phyloP scores from a whole-genome alignment of 2,113 vertebrate genomes.

The Casuarius casuarius region DNA sequence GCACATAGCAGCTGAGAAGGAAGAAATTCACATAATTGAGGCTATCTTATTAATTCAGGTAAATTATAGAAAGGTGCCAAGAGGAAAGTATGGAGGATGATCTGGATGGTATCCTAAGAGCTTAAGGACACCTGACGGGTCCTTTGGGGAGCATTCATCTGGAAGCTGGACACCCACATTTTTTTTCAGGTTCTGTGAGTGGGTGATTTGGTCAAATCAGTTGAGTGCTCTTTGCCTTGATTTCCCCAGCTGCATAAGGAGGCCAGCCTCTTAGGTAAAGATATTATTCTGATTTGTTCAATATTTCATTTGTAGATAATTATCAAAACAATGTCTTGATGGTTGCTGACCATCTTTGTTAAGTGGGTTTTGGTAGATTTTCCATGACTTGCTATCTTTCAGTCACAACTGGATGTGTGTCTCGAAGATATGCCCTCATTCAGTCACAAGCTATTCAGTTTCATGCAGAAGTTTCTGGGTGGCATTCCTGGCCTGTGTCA shows the following conservation, averaged over 20 bases:
- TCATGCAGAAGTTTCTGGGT: background rate
- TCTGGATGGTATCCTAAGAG: background rate
- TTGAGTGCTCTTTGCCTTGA: background rate
- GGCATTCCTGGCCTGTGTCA: background rate
- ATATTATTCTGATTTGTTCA: background rate
- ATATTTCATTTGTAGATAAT: background rate
- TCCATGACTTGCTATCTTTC: background rate
- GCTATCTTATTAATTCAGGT: background rate
- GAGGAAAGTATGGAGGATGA: background rate
- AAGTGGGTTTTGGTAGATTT: background rate
- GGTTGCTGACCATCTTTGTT: background rate
- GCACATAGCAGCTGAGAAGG: background rate
- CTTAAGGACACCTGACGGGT: background rate
- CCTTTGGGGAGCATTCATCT: background rate
- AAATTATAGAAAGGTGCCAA: background rate
- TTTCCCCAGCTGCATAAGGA: background rate
- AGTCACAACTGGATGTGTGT: background rate
- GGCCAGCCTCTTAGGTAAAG: background rate
- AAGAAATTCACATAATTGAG: rapidly evolving
- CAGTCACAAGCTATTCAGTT: background rate
- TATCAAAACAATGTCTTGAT: background rate
- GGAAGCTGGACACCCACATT: background rate
- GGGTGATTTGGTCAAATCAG: background rate
- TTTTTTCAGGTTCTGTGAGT: background rate
- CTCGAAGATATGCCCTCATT: background rate